These are phyloP conservation scores for Agrotis exclamationis DNA, from an alignment of 2,888 invertebrate species.

Conservation along the genomic window DNA sequence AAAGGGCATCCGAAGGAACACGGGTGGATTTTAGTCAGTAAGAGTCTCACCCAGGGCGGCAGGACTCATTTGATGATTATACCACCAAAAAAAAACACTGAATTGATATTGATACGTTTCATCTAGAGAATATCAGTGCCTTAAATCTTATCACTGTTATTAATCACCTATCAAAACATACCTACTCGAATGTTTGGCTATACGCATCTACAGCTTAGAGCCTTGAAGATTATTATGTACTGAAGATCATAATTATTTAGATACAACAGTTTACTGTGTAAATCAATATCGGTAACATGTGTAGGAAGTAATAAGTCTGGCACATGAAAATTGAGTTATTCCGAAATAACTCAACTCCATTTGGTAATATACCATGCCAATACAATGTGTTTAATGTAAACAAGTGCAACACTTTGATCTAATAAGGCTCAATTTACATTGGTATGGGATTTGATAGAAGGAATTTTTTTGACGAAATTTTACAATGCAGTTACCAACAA, in stretches of 20 bases:
- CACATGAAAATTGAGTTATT: conserved; percentile 16
- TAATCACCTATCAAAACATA: no score
- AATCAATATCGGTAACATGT: background rate
- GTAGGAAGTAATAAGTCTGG: conserved; percentile 26
- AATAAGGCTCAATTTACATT: conserved; percentile 3
- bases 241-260: conserved; percentile 25
- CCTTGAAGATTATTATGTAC: background rate
- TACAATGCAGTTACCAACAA: no score
- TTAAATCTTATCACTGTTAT: background rate
- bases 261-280: background rate
- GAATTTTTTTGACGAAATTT: background rate
- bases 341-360: conserved; percentile 17
- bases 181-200: no score
- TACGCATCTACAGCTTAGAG: no score
- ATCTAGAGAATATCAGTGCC: background rate
- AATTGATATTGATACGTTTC: no score
- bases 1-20: no score
- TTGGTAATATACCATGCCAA: conserved; percentile 6
- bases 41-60: no score
- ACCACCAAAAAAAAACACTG: no score
- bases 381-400: conserved; percentile 8
- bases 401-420: conserved; percentile 10
- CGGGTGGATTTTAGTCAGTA: no score
- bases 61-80: no score
- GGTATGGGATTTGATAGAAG: background rate